Evolutionary conservation across 2,113 vertebrate species (phyloP), one percentile per base, ranked within the genome.

Genomic region (Merops nubicus): DNA sequence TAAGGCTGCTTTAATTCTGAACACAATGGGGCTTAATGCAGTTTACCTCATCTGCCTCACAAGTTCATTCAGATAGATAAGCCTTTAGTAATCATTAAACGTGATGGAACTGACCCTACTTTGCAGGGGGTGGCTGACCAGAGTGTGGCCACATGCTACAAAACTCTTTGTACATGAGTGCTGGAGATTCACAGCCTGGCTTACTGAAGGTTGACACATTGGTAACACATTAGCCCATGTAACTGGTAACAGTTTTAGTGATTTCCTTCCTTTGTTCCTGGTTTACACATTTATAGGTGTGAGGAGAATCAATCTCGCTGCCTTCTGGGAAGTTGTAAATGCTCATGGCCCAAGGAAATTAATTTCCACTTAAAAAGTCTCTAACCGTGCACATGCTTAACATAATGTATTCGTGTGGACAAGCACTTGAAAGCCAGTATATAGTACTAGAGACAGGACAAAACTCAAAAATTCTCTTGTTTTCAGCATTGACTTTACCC

Each of bases 1-100:
- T 97, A 96, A 96, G 95, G 93, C 77, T 96, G 96, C 91, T 95
- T 96, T 96, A 96, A 96, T 97, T 94, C 91, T 65, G 84, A 72
- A 96, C 96, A 95, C 94, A 96, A 94, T 96, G 96, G 96, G 96
- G 91, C 96, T 95, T 96, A 96, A 94, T 95, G 91, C 85, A 96
- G 95, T 96, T 96, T 96, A 96, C 94, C 93, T 97, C 94, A 96
- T 97, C 96, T 96, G 91, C 93, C 89, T 94, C 85, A 40, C 87
- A 83, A 94, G 81, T 95, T 94, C 89, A 89, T 96, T 96, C 81
- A 93, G 73, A 76, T 21, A 72, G 77, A 82, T 36, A 56, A 93
- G 45, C 77, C 77, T 76, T 74, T 62, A 68, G 72, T 40, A 92
- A 87, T 87, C 89, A 79, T 42, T 45, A 26, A 48, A 82, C 50